Evolutionary conservation across 2,888 invertebrate species (phyloP), one percentile per base, ranked within the genome.

Genomic region (Pterostichus madidus): DNA sequence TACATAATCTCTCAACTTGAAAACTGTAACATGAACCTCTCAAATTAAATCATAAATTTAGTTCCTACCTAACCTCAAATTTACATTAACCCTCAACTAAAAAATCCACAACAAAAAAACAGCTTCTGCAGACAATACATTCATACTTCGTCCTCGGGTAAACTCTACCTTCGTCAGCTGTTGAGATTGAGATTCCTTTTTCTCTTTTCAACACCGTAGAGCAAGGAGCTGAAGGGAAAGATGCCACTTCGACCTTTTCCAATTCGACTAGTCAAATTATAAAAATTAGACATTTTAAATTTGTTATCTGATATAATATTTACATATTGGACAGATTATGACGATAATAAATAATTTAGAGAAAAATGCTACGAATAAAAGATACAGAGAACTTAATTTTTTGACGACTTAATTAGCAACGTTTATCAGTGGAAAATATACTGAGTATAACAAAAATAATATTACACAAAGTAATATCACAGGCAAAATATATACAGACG

Each of bases 11-110:
- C 56, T 39, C 68, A 44, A 39, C 68, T 44, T 44, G 17, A 71
- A 64, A 71, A 71, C 44, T 71, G 68, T 71, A 71, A 71, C 68
- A 71, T 39, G 35, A 71, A 39, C 39, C 44, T 71, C 68, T 44
- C 17, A 71, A 71, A 71, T 71, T 71, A 71, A 71, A 71, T 71
- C 68, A 71, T 71, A 71, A 71, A 71, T 71, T 32, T 35, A 35
- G 32, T 8, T 24, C 31, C 59, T 59, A 59, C 64, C 64, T 64
- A 49, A 49, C 56, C 56, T 71, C 68, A 39, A 56, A 71, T 71
- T 71, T 71, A 71, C 68, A 71, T 71, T 17, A 71, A 13, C 15
- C 68, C 44, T 7, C 46, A 71, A 35, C n/a, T 31, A 64, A 71
- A 71, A 71, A 49, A 49, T 49, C 49, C 2, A 49, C 49, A 49